These are phyloP conservation scores for Gadus macrocephalus DNA, from an alignment of 2,113 vertebrate species.

Conservation along the genomic window DNA sequence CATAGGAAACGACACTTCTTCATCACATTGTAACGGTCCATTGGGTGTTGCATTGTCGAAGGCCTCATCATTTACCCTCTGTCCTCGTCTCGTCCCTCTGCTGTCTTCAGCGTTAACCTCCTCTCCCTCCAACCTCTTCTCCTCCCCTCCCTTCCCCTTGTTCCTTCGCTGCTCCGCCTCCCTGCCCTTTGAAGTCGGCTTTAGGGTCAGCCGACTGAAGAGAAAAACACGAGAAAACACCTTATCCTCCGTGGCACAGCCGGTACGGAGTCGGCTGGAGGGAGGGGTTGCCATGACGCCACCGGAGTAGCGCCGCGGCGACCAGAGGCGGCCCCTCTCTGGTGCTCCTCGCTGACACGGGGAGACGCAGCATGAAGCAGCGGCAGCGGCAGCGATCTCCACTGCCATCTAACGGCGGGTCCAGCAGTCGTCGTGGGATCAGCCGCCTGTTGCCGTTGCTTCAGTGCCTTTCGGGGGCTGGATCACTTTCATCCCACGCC, in stretches of 20 bases:
- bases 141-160: background rate
- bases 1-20: too few species aligned
- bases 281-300: background rate
- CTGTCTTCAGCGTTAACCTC: too few species aligned
- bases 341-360: background rate
- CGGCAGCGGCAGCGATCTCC: background rate
- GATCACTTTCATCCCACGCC: too few species aligned
- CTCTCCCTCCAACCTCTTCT: background rate
- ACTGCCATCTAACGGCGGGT: background rate
- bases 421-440: background rate
- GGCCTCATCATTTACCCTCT: background rate
- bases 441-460: too few species aligned
- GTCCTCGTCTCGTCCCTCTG: too few species aligned
- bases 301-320: too few species aligned
- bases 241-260: background rate
- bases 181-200: background rate
- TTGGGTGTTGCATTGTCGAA: too few species aligned
- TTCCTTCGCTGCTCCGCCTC: background rate
- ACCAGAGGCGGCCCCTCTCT: background rate
- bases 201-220: background rate
- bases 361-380: background rate
- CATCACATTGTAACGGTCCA: too few species aligned
- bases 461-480: too few species aligned
- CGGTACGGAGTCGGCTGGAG: background rate
- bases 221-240: background rate